Evolutionary conservation across 2,797 vertebrate species (phyloP).

Genomic region (Poecile montanus): DNA sequence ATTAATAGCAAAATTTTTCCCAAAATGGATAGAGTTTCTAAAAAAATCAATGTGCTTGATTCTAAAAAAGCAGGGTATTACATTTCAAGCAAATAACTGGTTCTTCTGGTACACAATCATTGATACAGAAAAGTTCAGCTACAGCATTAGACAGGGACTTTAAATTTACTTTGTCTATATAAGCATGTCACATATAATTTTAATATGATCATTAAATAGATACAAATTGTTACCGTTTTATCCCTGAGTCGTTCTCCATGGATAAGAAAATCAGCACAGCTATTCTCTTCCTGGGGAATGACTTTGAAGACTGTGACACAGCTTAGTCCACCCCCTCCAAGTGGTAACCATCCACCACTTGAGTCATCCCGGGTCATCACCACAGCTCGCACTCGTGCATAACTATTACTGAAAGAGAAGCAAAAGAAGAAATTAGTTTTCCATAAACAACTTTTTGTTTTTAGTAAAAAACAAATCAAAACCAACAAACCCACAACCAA

Average conservation of each 20-base stretch:
- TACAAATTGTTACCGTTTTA: conserved; percentile 88
- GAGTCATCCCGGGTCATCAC: conserved; percentile 99
- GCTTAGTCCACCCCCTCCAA: conserved; percentile 96
- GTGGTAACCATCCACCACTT: conserved; percentile 97
- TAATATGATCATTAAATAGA: background rate
- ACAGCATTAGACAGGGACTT: background rate
- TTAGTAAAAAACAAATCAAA: background rate
- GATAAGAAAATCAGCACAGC: conserved; percentile 93
- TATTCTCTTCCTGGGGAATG: conserved; percentile 88
- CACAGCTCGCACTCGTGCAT: conserved; percentile 99
- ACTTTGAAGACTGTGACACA: conserved; percentile 96
- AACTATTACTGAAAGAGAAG: conserved; percentile 90
- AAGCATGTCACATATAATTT: background rate
- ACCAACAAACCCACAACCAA: background rate
- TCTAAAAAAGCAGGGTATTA: background rate
- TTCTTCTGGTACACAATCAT: background rate
- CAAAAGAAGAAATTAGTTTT: conserved; percentile 65
- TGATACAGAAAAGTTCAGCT: background rate
- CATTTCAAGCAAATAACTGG: background rate
- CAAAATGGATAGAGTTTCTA: background rate
- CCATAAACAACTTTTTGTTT: background rate
- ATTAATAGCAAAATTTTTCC: background rate
- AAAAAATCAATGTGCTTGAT: background rate
- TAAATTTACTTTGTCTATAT: background rate
- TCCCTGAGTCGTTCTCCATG: conserved; percentile 98